These are phyloP conservation scores for Lepus oiostolus DNA, from an alignment of 2,797 vertebrate species.

Conservation along the genomic window DNA sequence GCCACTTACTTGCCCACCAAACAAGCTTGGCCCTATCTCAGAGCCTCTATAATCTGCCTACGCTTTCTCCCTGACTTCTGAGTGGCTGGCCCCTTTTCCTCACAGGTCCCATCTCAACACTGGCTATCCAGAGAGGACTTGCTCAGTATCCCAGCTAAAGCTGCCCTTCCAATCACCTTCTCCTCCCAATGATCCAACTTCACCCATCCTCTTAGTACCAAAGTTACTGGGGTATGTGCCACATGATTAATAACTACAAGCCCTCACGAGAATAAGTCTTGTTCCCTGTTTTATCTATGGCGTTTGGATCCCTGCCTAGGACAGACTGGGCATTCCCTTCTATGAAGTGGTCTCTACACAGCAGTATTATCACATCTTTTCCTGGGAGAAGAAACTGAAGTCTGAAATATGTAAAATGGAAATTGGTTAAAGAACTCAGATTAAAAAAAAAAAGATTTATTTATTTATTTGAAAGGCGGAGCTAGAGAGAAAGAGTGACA, in stretches of 20 bases:
- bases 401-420: conserved; percentile 15
- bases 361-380: background rate
- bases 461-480: too few relatives aligned
- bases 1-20: background rate
- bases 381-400: background rate
- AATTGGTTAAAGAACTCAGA: background rate
- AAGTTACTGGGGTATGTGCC: background rate
- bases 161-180: background rate
- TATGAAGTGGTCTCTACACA: background rate
- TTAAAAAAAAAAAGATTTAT: too few relatives aligned
- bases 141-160: background rate
- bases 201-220: background rate
- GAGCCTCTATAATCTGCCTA: background rate
- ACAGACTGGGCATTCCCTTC: background rate
- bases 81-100: background rate
- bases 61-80: background rate
- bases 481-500: too few relatives aligned
- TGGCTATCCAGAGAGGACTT: background rate
- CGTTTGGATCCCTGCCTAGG: too few relatives aligned
- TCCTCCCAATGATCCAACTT: background rate
- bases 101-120: background rate
- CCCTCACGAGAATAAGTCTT: background rate
- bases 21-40: background rate
- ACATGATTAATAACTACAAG: background rate
- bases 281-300: background rate